phyloP scores from a whole-genome alignment of 1,140 invertebrate species.

The Scaptomyza montana region DNA sequence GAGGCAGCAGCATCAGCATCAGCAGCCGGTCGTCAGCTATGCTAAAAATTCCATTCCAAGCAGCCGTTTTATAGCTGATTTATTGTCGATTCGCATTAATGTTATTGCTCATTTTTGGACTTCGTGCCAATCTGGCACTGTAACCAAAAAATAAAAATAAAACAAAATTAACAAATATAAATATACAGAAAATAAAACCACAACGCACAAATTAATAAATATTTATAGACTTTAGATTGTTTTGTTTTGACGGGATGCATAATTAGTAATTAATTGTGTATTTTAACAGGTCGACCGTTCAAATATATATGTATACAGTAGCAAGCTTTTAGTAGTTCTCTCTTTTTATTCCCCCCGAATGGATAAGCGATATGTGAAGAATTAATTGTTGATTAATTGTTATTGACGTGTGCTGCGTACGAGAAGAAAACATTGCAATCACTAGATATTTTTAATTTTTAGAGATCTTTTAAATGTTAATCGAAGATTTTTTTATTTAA shows the following conservation, averaged over 20 bases:
- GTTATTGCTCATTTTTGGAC: constrained; percentile 65
- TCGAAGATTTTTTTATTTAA: background rate
- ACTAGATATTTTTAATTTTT: background rate
- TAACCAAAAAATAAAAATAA: constrained; percentile 28
- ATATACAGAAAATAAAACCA: constrained; percentile 11
- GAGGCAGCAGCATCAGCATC: background rate
- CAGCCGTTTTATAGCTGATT: constrained; percentile 70
- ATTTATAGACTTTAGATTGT: constrained; percentile 70
- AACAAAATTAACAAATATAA: constrained; percentile 12
- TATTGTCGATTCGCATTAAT: constrained; percentile 74
- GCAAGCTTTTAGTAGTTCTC: constrained; percentile 38
- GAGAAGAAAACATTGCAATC: background rate
- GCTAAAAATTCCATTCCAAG: constrained; percentile 70
- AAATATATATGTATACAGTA: constrained; percentile 51
- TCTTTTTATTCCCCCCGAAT: background rate
- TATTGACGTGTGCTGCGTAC: constrained; percentile 30
- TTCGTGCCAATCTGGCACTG: constrained; percentile 55
- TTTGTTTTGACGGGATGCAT: constrained; percentile 74
- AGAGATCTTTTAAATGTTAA: background rate
- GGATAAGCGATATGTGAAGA: constrained; percentile 59
- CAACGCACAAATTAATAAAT: constrained; percentile 60
- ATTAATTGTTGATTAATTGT: constrained; percentile 79
- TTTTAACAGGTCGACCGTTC: constrained; percentile 8
- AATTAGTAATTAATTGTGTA: constrained; percentile 70
- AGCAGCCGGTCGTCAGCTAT: constrained; percentile 34